Percentiles rank a stretch among this genome's conserved stretches.
These are phyloP conservation scores for Tichodroma muraria DNA, from an alignment of 2,113 vertebrate genomes.

Conservation along the genomic window DNA sequence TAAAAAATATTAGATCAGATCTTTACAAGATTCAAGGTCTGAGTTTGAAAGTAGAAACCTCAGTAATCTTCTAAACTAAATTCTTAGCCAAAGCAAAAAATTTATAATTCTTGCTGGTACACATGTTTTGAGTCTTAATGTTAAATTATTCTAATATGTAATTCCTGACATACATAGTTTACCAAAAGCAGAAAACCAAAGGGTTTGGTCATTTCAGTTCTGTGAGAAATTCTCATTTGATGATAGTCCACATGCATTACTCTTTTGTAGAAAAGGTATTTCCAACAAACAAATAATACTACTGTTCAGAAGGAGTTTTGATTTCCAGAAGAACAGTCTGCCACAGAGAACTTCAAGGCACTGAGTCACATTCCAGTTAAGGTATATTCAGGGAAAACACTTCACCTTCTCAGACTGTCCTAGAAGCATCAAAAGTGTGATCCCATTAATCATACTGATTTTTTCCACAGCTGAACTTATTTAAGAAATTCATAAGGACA, in stretches of 20 bases:
- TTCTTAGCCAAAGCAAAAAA: not conserved
- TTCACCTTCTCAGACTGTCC: not conserved
- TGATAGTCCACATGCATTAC: not conserved
- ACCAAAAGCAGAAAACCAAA: not conserved
- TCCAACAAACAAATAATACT: not conserved
- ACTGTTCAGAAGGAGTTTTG: not conserved
- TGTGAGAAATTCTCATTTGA: not conserved
- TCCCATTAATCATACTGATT: not conserved
- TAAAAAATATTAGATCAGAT: not conserved
- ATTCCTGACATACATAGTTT: not conserved
- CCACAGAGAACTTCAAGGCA: not conserved
- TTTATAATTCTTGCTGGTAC: not conserved
- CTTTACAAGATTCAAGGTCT: not conserved
- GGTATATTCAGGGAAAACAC: not conserved
- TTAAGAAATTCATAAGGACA: not conserved
- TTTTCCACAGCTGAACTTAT: not conserved
- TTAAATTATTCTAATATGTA: not conserved
- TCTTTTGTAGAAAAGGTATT: not conserved
- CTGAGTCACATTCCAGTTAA: not conserved
- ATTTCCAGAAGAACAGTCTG: not conserved
- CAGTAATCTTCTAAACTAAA: not conserved
- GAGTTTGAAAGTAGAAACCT: not conserved
- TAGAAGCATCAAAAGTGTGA: not conserved
- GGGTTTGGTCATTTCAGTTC: not conserved
- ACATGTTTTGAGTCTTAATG: not conserved